Conservation (phyloP, 2,113 vertebrate genomes). For the Sander vitreus region DNA sequence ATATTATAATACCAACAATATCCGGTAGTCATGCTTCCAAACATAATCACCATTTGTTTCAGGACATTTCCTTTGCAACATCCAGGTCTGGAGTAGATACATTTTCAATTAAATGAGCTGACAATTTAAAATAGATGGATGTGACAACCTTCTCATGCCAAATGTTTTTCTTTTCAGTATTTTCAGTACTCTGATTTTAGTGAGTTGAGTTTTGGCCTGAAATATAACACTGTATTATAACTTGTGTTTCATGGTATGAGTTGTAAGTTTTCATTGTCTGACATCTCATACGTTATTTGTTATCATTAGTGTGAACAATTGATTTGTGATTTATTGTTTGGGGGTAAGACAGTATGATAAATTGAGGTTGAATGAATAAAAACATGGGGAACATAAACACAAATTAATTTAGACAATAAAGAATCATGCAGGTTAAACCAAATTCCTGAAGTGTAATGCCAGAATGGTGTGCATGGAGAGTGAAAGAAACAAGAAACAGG, state of each 20-base stretch:
- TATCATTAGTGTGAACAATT: constrained; percentile 20
- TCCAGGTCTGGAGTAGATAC: constrained; percentile 3
- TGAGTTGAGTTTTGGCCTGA: constrained; percentile 7
- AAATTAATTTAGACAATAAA: constrained; percentile 25
- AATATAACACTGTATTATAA: constrained; percentile 6
- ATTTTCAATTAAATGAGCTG: constrained; percentile 47
- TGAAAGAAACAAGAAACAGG: constrained; percentile 46
- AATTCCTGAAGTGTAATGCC: constrained; percentile 33
- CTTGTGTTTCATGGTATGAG: constrained; percentile 12
- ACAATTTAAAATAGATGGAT: constrained; percentile 42
- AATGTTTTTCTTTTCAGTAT: constrained; percentile 24
- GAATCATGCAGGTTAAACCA: constrained; percentile 42
- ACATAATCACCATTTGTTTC: constrained; percentile 46
- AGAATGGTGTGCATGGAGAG: constrained; percentile 26
- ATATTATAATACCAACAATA: constrained; percentile 16
- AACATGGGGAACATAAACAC: constrained; percentile 12
- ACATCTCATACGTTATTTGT: constrained; percentile 1
- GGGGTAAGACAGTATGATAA: neutral
- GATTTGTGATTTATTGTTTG: constrained; percentile 8
- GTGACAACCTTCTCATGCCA: constrained; percentile 60
- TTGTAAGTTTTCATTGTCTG: constrained; percentile 7
- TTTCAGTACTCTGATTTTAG: constrained; percentile 18
- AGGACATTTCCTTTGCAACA: constrained; percentile 39
- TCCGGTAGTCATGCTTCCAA: constrained; percentile 7
- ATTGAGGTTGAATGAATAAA: neutral